Evolutionary conservation across 2,888 invertebrate genomes (phyloP).

Genomic region (Erynnis tages): DNA sequence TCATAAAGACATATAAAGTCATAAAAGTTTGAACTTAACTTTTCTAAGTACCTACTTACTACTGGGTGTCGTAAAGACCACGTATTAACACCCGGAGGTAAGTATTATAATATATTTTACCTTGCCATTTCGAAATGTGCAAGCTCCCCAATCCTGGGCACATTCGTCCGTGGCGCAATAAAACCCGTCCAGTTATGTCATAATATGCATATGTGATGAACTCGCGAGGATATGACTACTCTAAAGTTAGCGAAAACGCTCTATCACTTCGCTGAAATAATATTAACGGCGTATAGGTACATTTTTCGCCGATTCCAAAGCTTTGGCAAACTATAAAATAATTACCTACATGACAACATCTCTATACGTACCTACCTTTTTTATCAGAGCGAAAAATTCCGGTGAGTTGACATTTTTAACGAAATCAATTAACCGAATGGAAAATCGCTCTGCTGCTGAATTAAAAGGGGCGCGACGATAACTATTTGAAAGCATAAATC

Average conservation of each 20-base stretch:
- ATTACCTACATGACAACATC: slow-evolving; percentile 16
- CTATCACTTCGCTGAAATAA: slow-evolving; percentile 41
- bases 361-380: slow-evolving; percentile 10
- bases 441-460: slow-evolving; percentile 24
- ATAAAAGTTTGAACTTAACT: slow-evolving; percentile 19
- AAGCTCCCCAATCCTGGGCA: slow-evolving; percentile 59
- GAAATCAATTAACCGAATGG: slow-evolving; percentile 28
- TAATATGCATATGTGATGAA: slow-evolving; percentile 74
- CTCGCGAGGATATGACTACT: slow-evolving; percentile 50
- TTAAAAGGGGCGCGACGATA: slow-evolving; percentile 32
- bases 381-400: slow-evolving; percentile 17
- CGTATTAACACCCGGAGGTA: slow-evolving; percentile 40
- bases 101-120: slow-evolving; percentile 52
- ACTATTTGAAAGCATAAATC: slow-evolving; percentile 34
- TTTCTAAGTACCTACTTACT: slow-evolving; percentile 11
- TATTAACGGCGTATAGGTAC: slow-evolving; percentile 3
- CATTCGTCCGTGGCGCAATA: slow-evolving; percentile 71
- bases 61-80: slow-evolving; percentile 55
- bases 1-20: slow-evolving; percentile 9
- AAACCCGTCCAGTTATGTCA: slow-evolving; percentile 67
- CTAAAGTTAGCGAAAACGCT: slow-evolving; percentile 56
- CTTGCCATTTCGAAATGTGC: slow-evolving; percentile 43
- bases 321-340: slow-evolving; percentile 24
- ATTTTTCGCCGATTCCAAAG: slow-evolving; percentile 31
- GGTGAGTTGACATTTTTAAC: slow-evolving; percentile 26